These are phyloP conservation scores for Melanotus villosus DNA, from an alignment of 2,888 invertebrate genomes.

Conservation along the genomic window DNA sequence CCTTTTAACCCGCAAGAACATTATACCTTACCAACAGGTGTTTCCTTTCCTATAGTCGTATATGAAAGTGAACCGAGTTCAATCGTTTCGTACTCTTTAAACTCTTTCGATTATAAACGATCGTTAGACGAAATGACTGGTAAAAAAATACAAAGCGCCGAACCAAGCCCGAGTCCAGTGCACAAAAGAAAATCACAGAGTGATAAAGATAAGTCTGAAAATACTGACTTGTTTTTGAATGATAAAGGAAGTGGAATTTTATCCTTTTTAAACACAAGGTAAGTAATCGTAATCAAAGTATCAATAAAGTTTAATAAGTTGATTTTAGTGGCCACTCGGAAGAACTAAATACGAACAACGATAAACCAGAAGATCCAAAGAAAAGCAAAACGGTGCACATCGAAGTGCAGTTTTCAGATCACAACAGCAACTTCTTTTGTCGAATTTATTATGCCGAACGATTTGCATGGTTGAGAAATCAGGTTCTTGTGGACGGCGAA, in stretches of 20 bases:
- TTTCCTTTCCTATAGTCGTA: constrained; percentile 77
- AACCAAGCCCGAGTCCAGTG: constrained; percentile 69
- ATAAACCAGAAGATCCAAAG: constrained; percentile 62
- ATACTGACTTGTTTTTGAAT: constrained; percentile 48
- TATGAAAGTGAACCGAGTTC: constrained; percentile 88
- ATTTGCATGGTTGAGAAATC: constrained; percentile 84
- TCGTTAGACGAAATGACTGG: constrained; percentile 70
- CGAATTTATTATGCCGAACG: constrained; percentile 92
- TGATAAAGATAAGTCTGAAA: constrained; percentile 65
- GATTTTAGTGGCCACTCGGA: constrained; percentile 45
- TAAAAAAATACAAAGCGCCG: constrained; percentile 56
- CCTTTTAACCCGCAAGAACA: constrained; percentile 80
- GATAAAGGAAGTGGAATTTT: constrained; percentile 63
- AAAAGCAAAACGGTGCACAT: constrained; percentile 68
- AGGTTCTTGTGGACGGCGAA: constrained; percentile 70
- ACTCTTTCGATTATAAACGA: constrained; percentile 79
- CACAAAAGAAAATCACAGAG: constrained; percentile 68
- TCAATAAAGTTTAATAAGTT: not conserved
- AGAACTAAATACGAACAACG: constrained; percentile 48
- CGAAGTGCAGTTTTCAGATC: constrained; percentile 76
- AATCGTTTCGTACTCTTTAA: constrained; percentile 87
- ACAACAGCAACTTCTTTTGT: constrained; percentile 87
- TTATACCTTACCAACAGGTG: constrained; percentile 75
- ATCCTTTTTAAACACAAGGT: constrained; percentile 66
- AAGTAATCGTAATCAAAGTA: not conserved